Evolutionary conservation across 2,113 vertebrate genomes (phyloP), one percentile per base, ranked within the genome.

Genomic region (Notothenia rossii): DNA sequence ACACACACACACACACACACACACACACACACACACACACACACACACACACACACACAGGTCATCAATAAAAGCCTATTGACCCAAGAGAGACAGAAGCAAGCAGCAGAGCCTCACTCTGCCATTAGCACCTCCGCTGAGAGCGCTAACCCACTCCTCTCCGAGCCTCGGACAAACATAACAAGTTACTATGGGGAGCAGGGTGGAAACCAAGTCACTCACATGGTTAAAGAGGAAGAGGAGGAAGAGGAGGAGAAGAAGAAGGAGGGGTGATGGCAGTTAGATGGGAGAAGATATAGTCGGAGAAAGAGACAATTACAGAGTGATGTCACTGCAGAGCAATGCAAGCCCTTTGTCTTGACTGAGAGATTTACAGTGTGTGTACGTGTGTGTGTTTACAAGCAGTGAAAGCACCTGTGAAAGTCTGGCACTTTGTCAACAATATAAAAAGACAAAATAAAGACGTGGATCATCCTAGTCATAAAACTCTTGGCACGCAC

Each of bases 131-230:
- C 65, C 33, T 71, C 54, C 25, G 17, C 55, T 61, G 20, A 73
- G 58, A 78, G 67, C 4, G 12, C 55, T 67, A 76, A 85, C 83
- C 62, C 45, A 29, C 69, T 87, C 55, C 72, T 77, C 40, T 76
- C 79, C 11, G 29, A 65, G 65, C 60, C 45, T 61, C 18, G 7
- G 51, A 69, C 55, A 64, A 77, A 90, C 82, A 90, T 85, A 89
- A 60, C 75, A 13, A 75, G 86, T 72, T 55, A 79, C 75, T 9
- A 48, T 13, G 40, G 65, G 65, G 75, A 60, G 49, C 66, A 18
- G 75, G 58, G 33, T 49, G 76, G 72, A 74, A 53, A 76, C 73
- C 46, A 46, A 48, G 63, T 67, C 75, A 88, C 79, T 89, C 85
- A 82, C 77, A 72, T 68, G 77, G 75, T 78, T 53, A 74, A 25